Conservation (phyloP, 2,888 invertebrate species). For the Cynaeus angustus region DNA sequence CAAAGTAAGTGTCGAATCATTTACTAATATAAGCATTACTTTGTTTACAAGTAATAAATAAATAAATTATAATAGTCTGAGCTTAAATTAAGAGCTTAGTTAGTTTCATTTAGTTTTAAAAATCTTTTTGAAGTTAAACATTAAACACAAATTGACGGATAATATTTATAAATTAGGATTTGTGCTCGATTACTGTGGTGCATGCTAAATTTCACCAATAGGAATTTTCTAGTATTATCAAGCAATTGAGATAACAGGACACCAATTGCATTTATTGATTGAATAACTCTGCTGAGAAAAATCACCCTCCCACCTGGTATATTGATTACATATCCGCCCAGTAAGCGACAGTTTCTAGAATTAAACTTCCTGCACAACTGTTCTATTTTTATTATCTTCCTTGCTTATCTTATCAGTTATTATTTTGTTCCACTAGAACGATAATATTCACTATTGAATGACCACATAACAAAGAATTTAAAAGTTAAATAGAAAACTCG, state of each 20-base stretch:
- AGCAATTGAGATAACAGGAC: constrained; percentile 7
- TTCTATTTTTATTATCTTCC: constrained; percentile 11
- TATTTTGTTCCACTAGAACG: neutral
- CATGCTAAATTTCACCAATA: neutral
- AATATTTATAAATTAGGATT: too few species aligned
- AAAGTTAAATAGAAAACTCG: neutral
- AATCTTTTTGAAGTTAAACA: too few species aligned
- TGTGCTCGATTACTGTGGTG: neutral
- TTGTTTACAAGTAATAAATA: too few species aligned
- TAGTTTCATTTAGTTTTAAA: too few species aligned
- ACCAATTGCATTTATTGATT: constrained; percentile 30
- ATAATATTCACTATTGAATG: neutral
- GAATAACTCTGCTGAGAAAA: constrained; percentile 32
- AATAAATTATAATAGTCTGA: too few species aligned
- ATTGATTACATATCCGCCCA: constrained; percentile 34
- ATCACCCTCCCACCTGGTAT: constrained; percentile 38
- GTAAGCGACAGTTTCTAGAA: constrained; percentile 28
- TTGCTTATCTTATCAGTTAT: neutral
- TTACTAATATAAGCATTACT: too few species aligned
- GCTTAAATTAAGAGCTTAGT: too few species aligned
- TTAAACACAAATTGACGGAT: too few species aligned
- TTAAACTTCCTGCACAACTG: constrained; percentile 5
- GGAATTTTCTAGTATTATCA: neutral
- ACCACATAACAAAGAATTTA: neutral
- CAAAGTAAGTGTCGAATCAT: too few species aligned